Evolutionary conservation across 2,797 vertebrate genomes (phyloP).

Genomic region (Pristis pectinata): DNA sequence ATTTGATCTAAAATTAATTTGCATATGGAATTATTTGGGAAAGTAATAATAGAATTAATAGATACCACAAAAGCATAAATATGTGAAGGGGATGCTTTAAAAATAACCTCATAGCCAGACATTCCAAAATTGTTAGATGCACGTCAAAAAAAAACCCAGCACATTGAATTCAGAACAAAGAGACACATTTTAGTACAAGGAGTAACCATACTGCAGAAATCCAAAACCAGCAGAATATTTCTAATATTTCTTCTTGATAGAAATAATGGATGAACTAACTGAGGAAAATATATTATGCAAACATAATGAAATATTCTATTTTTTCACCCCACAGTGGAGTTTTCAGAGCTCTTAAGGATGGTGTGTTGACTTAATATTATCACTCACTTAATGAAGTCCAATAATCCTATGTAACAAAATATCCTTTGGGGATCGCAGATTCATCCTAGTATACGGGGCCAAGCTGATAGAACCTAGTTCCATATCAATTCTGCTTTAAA

Average conservation of each 20-base stretch:
- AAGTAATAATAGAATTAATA: conserved; percentile 3
- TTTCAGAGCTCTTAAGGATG: neutral
- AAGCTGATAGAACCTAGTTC: neutral
- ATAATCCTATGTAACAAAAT: neutral
- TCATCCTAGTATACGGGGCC: neutral
- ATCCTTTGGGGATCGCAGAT: neutral
- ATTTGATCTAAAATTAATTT: conserved; percentile 22
- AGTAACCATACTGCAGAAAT: neutral
- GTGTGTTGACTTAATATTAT: neutral
- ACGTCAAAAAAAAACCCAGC: neutral
- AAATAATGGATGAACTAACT: neutral
- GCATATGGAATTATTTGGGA: neutral
- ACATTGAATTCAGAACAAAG: neutral
- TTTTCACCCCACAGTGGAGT: no score
- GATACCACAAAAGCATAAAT: neutral
- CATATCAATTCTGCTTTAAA: neutral
- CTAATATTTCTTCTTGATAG: neutral
- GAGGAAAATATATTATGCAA: neutral
- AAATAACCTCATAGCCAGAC: neutral
- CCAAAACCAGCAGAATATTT: neutral
- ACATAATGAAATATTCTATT: neutral
- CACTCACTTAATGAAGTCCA: neutral
- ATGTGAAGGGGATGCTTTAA: neutral
- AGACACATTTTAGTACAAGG: neutral
- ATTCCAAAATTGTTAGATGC: neutral